Percentiles rank a stretch among this genome's conserved stretches.
Conservation (phyloP, 2,888 invertebrate genomes). For the Campopleginae sp. region DNA sequence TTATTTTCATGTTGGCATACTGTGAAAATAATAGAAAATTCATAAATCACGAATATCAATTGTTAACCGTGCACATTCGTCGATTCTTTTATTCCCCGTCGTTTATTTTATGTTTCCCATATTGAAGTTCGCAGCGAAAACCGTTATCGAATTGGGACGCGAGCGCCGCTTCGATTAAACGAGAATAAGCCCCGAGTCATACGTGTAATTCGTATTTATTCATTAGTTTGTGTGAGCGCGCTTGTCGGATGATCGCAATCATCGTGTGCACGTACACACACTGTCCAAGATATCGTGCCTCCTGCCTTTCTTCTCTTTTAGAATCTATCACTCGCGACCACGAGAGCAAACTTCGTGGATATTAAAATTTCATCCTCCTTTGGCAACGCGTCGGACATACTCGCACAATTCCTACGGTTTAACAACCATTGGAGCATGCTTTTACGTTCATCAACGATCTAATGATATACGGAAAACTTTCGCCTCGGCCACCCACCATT, state of each 20-base stretch:
- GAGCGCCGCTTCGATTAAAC: slow-evolving; percentile 19
- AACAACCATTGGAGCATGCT: background rate
- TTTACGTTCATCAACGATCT: background rate
- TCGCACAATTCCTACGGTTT: slow-evolving; percentile 26
- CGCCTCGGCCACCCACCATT: background rate
- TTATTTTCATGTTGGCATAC: background rate
- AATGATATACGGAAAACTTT: background rate
- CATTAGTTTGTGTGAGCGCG: background rate
- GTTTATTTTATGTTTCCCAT: background rate
- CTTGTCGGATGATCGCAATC: slow-evolving; percentile 40
- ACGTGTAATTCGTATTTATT: background rate
- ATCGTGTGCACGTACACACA: background rate
- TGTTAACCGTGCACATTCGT: background rate
- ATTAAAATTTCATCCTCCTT: slow-evolving; percentile 14
- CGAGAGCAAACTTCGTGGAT: slow-evolving; percentile 26
- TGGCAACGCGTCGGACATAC: slow-evolving; percentile 40
- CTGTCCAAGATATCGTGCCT: background rate
- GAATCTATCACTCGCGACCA: slow-evolving; percentile 1
- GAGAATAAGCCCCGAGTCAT: slow-evolving; percentile 27
- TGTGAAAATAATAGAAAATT: background rate
- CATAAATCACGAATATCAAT: background rate
- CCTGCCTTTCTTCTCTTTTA: background rate
- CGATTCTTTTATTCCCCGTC: background rate
- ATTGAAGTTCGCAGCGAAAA: background rate
- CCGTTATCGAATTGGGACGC: slow-evolving; percentile 50